These are phyloP conservation scores for Hydra vulgaris DNA, from an alignment of 30 jellyfish, hydroid and myxozoan species.

Conservation along the genomic window DNA sequence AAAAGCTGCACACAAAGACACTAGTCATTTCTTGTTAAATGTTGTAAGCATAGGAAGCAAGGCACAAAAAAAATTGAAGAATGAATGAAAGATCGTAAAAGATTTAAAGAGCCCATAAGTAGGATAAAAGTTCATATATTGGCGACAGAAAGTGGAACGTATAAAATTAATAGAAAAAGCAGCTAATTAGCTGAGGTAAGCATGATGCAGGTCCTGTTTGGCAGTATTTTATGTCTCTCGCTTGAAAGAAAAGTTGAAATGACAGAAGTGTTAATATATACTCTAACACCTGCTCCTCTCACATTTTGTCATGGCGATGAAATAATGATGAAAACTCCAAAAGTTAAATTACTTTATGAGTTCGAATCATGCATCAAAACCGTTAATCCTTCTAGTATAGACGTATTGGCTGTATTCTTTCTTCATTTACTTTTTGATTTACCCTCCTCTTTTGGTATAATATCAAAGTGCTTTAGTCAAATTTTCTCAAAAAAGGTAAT, in stretches of 20 bases:
- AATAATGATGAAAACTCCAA: constrained; percentile 2
- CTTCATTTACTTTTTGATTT: no score
- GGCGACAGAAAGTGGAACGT: background rate
- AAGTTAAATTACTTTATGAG: background rate
- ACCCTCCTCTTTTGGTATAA: no score
- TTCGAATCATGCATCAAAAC: no score
- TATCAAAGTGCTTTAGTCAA: no score
- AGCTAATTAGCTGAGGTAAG: constrained; percentile 5
- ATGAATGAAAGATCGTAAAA: background rate
- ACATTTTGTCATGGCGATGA: constrained; percentile 1
- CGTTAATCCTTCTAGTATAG: no score
- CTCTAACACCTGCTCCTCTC: background rate
- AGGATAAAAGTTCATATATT: constrained; percentile 1
- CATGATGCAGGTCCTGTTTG: background rate
- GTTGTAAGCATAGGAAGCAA: constrained; percentile 7
- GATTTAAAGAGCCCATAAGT: constrained; percentile 2
- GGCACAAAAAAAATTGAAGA: background rate
- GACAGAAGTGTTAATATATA: background rate
- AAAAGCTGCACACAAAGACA: constrained; percentile 2
- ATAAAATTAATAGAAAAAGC: background rate
- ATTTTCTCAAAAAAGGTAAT: no score
- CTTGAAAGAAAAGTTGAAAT: background rate
- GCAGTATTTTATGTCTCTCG: constrained; percentile 1
- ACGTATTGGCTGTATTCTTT: no score
- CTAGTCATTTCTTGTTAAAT: constrained; percentile 3